Evolutionary conservation across 2,797 vertebrate species (phyloP).

Genomic region (Tamandua tetradactyla): DNA sequence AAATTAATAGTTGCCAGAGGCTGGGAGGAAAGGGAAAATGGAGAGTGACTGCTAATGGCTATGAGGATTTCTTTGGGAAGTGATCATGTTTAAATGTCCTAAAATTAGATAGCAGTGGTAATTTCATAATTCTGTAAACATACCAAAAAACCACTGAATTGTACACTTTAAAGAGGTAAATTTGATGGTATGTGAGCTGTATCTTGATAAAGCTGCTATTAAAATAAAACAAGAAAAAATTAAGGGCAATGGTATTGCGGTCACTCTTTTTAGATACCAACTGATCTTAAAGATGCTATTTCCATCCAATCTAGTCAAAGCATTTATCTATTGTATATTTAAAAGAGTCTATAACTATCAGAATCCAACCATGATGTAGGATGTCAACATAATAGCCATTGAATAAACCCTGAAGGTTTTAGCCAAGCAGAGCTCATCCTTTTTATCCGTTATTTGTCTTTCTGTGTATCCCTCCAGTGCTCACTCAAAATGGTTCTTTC

Average conservation of each 20-base stretch:
- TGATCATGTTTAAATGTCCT: not conserved
- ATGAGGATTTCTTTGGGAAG: not conserved
- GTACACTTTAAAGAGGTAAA: too few species aligned
- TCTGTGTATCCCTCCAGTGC: not conserved
- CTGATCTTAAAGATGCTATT: not conserved
- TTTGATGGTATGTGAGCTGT: too few species aligned
- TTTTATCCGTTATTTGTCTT: conserved; percentile 24
- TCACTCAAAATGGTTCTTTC: not conserved
- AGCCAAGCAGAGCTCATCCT: not conserved
- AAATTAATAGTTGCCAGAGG: too few species aligned
- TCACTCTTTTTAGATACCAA: not conserved
- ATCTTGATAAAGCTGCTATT: not conserved
- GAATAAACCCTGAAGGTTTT: not conserved
- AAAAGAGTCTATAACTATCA: not conserved
- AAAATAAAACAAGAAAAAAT: not conserved
- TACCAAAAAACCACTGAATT: too few species aligned
- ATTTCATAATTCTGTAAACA: too few species aligned
- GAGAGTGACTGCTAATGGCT: too few species aligned
- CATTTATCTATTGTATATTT: not conserved
- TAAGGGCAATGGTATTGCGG: not conserved
- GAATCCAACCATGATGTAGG: not conserved
- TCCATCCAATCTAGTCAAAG: not conserved
- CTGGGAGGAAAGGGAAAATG: too few species aligned
- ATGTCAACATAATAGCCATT: not conserved
- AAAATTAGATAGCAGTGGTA: not conserved